Percentiles rank a stretch among this genome's conserved stretches.
Evolutionary conservation across 2,888 invertebrate species (phyloP).

Genomic region (Nomada goodeniana): DNA sequence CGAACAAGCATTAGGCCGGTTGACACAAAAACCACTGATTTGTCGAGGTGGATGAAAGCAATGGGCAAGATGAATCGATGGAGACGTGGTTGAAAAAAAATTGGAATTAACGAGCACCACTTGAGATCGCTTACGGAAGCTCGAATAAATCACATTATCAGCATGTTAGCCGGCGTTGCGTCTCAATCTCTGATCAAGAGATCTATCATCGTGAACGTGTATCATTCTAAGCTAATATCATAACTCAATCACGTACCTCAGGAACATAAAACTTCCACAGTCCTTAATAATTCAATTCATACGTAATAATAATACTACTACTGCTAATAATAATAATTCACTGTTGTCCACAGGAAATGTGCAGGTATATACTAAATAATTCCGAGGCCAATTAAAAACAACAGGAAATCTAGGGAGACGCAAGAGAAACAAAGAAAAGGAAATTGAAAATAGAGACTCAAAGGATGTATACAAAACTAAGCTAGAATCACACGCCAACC

Average conservation of each 20-base stretch:
- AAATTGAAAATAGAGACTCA: no score
- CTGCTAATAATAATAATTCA: no score
- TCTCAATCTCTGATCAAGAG: constrained; percentile 29
- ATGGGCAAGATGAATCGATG: constrained; percentile 49
- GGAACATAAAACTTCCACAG: no score
- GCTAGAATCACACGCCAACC: no score
- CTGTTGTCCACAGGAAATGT: no score
- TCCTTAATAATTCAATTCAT: no score
- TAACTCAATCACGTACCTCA: not conserved
- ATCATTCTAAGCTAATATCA: not conserved
- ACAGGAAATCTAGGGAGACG: no score
- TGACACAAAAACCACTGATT: constrained; percentile 66
- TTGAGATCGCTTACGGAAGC: constrained; percentile 34
- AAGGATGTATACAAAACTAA: no score
- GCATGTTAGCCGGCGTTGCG: constrained; percentile 19
- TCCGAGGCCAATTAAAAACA: no score
- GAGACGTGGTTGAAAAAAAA: not conserved
- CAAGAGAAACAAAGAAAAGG: no score
- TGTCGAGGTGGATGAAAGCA: constrained; percentile 40
- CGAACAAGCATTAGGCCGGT: constrained; percentile 62
- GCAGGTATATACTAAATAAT: no score
- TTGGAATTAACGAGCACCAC: constrained; percentile 38
- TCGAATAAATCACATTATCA: constrained; percentile 33
- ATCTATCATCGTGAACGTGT: constrained; percentile 21
- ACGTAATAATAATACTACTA: no score